Evolutionary conservation across 35 echinoderm and acorn worm genomes (phyloP).

Genomic region (Hemicentrotus pulcherrimus): DNA sequence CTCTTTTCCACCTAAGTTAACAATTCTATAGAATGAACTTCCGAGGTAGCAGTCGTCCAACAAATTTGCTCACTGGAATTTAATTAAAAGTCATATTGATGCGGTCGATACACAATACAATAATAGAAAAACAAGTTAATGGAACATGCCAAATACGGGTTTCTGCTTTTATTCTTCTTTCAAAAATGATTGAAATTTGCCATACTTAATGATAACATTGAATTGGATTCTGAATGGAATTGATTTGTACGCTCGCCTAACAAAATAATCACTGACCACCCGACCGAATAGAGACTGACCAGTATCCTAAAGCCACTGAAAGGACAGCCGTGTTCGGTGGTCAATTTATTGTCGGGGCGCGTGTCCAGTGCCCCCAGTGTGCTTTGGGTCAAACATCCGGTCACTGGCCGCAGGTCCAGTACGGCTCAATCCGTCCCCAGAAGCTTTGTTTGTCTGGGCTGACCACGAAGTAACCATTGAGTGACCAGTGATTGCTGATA

Average conservation of each 20-base stretch:
- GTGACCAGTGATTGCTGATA: slow-evolving; percentile 2
- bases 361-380: background rate
- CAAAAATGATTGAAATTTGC: background rate
- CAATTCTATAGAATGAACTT: background rate
- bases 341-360: background rate
- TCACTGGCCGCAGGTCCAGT: background rate
- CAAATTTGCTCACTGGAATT: background rate
- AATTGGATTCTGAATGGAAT: background rate
- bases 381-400: background rate
- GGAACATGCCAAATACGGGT: background rate
- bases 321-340: background rate
- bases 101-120: background rate
- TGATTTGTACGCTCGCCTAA: slow-evolving; percentile 2
- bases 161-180: background rate
- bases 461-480: background rate
- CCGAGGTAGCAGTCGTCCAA: background rate
- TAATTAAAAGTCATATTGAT: background rate
- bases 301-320: background rate
- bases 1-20: background rate
- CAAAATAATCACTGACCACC: slow-evolving; percentile 6
- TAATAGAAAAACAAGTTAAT: background rate
- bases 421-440: background rate
- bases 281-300: background rate
- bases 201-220: background rate
- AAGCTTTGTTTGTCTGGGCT: slow-evolving; percentile 2